Percentiles rank a stretch among this genome's conserved stretches.
phyloP scores from a whole-genome alignment of 2,113 vertebrate species.

The cattle (Bos taurus) region DNA sequence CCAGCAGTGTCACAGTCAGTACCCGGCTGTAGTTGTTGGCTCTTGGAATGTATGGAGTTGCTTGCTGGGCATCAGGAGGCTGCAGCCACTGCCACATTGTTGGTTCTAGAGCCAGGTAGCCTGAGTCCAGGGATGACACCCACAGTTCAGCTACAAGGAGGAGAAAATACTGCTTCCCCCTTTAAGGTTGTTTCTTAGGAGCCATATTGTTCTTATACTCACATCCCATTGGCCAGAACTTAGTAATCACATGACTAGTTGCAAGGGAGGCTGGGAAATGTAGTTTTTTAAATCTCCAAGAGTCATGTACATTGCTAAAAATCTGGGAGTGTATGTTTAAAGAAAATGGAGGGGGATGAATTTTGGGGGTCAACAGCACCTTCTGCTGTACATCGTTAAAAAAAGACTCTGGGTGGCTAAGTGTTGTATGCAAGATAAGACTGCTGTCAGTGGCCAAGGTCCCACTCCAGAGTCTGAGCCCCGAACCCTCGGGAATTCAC shows the following conservation, averaged over 20 bases:
- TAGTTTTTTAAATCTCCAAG: neutral
- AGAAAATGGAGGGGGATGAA: neutral
- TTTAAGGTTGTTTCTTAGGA: neutral
- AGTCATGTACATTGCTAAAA: neutral
- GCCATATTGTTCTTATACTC: neutral
- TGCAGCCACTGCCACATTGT: accelerated
- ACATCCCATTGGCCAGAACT: neutral
- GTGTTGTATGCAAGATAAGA: neutral
- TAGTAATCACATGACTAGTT: neutral
- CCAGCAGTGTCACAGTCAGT: neutral
- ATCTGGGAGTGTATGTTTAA: neutral
- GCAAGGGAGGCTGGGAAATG: neutral
- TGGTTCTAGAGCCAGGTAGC: neutral
- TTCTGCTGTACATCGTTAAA: neutral
- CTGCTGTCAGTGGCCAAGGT: no score
- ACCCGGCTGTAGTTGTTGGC: accelerated
- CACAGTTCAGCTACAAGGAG: neutral
- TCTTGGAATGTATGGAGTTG: neutral
- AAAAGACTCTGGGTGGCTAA: neutral
- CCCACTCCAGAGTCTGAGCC: neutral
- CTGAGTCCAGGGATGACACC: neutral
- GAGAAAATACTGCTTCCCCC: neutral
- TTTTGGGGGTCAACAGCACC: neutral
- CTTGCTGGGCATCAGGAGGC: neutral
- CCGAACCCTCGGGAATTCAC: accelerated